Evolutionary conservation across 2,113 vertebrate species (phyloP).

Genomic region (Ammodramus savannarum): DNA sequence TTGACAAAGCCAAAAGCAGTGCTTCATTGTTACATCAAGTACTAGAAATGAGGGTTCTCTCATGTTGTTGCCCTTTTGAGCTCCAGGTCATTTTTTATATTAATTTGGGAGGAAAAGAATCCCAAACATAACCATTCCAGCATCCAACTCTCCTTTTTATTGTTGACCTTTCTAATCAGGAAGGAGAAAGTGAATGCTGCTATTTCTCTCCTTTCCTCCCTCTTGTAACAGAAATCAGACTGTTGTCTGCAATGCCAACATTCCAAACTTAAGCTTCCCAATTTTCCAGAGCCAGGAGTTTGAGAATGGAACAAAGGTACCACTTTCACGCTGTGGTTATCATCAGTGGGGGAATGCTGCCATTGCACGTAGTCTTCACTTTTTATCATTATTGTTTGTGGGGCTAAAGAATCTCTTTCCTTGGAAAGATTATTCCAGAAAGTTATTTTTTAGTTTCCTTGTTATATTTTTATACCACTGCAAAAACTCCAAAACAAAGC

Average conservation of each 20-base stretch:
- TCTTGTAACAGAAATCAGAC: background rate
- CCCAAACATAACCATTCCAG: background rate
- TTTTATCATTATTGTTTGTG: background rate
- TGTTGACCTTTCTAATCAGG: background rate
- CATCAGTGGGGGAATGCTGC: background rate
- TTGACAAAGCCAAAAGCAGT: background rate
- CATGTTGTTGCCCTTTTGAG: background rate
- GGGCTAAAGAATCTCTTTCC: background rate
- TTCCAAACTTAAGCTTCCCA: background rate
- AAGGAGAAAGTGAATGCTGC: background rate
- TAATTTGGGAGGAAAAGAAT: background rate
- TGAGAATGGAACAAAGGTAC: background rate
- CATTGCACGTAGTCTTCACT: background rate
- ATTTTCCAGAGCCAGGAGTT: background rate
- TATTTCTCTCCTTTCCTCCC: background rate
- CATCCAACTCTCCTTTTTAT: background rate
- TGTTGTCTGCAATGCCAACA: background rate
- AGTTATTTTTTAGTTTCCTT: background rate
- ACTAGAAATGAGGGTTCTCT: background rate
- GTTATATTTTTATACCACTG: background rate
- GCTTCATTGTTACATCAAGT: background rate
- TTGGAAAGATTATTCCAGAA: background rate
- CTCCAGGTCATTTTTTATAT: background rate
- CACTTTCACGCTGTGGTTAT: background rate
- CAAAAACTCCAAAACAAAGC: background rate